A percentile compares a stretch with the other conserved stretches of the same genome.
Evolutionary conservation across 2,888 invertebrate genomes (phyloP).

Genomic region (Noctua fimbriata): DNA sequence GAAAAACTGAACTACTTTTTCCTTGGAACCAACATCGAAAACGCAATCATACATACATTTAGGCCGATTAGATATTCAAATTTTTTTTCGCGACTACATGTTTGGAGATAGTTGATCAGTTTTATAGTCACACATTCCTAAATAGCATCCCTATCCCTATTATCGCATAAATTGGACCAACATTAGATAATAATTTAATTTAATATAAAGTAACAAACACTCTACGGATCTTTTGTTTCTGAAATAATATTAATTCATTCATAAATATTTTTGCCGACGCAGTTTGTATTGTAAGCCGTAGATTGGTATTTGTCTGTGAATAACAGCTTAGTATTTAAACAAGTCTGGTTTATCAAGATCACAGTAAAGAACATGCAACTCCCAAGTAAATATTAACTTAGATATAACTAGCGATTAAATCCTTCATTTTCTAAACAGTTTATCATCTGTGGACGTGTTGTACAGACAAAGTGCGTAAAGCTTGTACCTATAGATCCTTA

Average conservation of each 20-base stretch:
- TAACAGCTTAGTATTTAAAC: conserved; percentile 28
- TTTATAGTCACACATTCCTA: background rate
- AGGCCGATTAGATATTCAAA: background rate
- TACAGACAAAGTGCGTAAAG: background rate
- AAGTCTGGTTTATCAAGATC: conserved; percentile 45
- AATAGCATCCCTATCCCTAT: too few relatives aligned
- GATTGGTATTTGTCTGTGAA: conserved; percentile 4
- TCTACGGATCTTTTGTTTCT: too few relatives aligned
- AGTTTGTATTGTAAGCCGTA: background rate
- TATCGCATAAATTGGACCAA: background rate
- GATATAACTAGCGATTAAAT: conserved; percentile 39
- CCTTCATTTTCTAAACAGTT: conserved; percentile 30
- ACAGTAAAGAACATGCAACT: conserved; percentile 35
- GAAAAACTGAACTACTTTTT: background rate
- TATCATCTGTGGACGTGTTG: conserved; percentile 14
- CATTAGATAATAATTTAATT: too few relatives aligned
- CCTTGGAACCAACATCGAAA: background rate
- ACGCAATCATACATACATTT: too few relatives aligned
- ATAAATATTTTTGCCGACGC: background rate
- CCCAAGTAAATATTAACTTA: conserved; percentile 38
- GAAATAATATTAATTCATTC: too few relatives aligned
- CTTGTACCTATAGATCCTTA: background rate
- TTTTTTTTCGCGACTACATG: background rate
- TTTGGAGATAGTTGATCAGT: background rate
- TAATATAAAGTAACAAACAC: too few relatives aligned